Percentiles rank a stretch among this genome's conserved stretches.
Evolutionary conservation across 2,888 invertebrate species (phyloP).

Genomic region (Drosophila kambysellisi): DNA sequence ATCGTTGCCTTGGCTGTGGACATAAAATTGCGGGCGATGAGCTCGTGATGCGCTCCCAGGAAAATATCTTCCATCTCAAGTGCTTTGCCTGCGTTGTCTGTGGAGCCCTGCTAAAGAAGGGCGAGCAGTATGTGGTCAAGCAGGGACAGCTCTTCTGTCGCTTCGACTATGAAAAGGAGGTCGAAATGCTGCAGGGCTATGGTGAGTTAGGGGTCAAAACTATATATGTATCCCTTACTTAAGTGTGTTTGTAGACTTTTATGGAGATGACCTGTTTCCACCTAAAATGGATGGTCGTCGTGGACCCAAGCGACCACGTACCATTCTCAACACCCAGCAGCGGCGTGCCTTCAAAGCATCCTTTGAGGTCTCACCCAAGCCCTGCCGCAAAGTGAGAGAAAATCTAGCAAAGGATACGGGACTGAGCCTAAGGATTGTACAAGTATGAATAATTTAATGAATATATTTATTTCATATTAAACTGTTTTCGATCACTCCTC

Average conservation of each 20-base stretch:
- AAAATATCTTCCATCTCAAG: slow-evolving; percentile 91
- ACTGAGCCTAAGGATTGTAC: slow-evolving; percentile 92
- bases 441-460: slow-evolving; percentile 86
- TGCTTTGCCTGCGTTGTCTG: slow-evolving; percentile 93
- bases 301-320: slow-evolving; percentile 92
- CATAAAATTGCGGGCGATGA: slow-evolving; percentile 91
- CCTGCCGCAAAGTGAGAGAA: slow-evolving; percentile 93
- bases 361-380: slow-evolving; percentile 94
- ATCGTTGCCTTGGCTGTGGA: slow-evolving; percentile 90
- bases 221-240: background rate
- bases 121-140: slow-evolving; percentile 92
- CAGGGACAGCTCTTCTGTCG: slow-evolving; percentile 92
- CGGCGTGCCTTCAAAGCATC: slow-evolving; percentile 93
- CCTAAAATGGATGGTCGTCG: slow-evolving; percentile 89
- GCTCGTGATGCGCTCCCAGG: slow-evolving; percentile 91
- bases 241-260: slow-evolving; percentile 84
- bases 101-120: slow-evolving; percentile 90
- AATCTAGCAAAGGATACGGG: slow-evolving; percentile 94
- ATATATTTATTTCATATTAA: background rate
- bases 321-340: slow-evolving; percentile 93
- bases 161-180: slow-evolving; percentile 92
- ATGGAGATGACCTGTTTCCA: slow-evolving; percentile 87
- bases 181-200: slow-evolving; percentile 89
- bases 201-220: slow-evolving; percentile 68
- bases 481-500: background rate